Conservation (phyloP, 2,888 invertebrate genomes). For the Hydriomena furcata region DNA sequence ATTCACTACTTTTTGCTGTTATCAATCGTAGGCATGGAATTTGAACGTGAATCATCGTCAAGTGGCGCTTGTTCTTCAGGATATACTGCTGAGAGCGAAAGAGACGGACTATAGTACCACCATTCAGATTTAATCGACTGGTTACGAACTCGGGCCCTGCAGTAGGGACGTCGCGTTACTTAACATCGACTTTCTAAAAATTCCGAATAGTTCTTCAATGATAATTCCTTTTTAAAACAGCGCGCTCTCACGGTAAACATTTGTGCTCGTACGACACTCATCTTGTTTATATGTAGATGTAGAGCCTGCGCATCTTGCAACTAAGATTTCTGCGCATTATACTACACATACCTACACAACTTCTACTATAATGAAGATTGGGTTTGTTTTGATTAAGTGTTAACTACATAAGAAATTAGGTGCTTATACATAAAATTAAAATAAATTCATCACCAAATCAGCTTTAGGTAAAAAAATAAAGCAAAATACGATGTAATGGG, state of each 20-base stretch:
- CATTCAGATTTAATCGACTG: conserved; percentile 81
- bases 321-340: conserved; percentile 23
- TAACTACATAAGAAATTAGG: conserved; percentile 1
- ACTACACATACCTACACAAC: conserved; percentile 19
- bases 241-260: conserved; percentile 40
- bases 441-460: background rate
- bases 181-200: conserved; percentile 79
- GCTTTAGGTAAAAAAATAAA: background rate
- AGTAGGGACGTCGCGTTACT: conserved; percentile 75
- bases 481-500: background rate
- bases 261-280: conserved; percentile 33
- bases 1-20: conserved; percentile 77
- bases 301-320: conserved; percentile 32
- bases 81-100: conserved; percentile 67
- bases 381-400: conserved; percentile 6
- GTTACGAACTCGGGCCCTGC: conserved; percentile 78
- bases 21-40: conserved; percentile 80
- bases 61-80: conserved; percentile 76
- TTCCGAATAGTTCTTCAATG: conserved; percentile 70
- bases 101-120: conserved; percentile 72
- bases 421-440: background rate
- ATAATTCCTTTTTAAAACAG: conserved; percentile 62
- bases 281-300: conserved; percentile 33
- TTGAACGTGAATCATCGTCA: conserved; percentile 79
- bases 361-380: conserved; percentile 6